Evolutionary conservation across 2,113 vertebrate genomes (phyloP), one percentile per base, ranked within the genome.

Genomic region (Pelecanus crispus): DNA sequence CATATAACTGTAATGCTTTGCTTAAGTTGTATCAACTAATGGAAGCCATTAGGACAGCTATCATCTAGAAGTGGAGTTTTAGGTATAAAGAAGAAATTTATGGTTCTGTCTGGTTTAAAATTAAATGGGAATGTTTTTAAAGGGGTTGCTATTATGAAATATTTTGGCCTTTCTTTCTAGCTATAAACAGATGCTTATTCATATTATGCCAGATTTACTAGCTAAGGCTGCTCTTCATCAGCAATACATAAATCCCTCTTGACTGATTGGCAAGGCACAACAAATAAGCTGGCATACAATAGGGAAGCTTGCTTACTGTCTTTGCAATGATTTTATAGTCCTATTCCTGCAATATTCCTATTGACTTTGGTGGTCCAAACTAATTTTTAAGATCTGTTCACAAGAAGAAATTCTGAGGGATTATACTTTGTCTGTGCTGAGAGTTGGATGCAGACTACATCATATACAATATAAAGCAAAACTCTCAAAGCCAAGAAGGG

Each of bases 101-200:
- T 85, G 16, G 13, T 81, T 89, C 83, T 82, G 32, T 85, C 77
- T 85, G 36, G 42, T 90, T 91, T 91, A 42, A 97, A 89, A 93
- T 87, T 4, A 72, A 95, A 82, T 82, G 10, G 17, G 47, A 72
- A 58, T 82, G 17, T 42, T 94, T 92, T 87, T 80, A 77, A 94
- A 95, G 61, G 31, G 9, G 11, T 80, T 87, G 47, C 14, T 92
- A 40, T 94, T 94, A 91, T 71, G 91, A 95, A 92, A 88, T 32
- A 65, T 87, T 94, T 62, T 91, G 56, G 42, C 25, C 90, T 95
- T 86, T 94, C 84, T 82, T 92, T 83, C 58, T 77, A 72, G 81
- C 84, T 91, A 75, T 94, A 95, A 92, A 95, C 86, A 95, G 86
- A 91, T 89, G 70, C 38, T 95, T 90, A 88, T 91, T 96, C 73